Conservation (phyloP, 2,888 invertebrate genomes). For the Eupithecia vulgata region DNA sequence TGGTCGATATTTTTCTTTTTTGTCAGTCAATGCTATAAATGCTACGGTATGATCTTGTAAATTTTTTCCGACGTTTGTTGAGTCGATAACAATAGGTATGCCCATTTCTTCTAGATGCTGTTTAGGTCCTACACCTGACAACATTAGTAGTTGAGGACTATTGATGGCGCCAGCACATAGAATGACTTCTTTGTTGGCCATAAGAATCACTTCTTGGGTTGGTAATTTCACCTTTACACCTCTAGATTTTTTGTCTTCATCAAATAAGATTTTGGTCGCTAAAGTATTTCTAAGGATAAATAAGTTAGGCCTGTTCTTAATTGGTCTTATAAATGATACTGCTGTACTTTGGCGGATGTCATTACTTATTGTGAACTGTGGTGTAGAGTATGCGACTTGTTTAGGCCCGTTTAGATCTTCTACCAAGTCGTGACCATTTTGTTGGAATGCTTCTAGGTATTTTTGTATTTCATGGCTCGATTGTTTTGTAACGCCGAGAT, state of each 20-base stretch:
- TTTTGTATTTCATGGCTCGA: constrained; percentile 26
- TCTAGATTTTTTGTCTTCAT: constrained; percentile 42
- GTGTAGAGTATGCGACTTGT: constrained; percentile 49
- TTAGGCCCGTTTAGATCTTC: constrained; percentile 49
- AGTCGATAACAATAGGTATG: constrained; percentile 48
- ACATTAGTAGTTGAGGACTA: constrained; percentile 56
- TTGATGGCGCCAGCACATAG: constrained; percentile 56
- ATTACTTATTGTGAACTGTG: constrained; percentile 45
- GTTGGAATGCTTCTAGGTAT: constrained; percentile 38
- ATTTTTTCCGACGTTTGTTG: constrained; percentile 53
- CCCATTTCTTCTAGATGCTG: constrained; percentile 47
- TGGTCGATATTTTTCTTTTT: constrained; percentile 30
- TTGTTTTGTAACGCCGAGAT: constrained; percentile 40
- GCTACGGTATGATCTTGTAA: constrained; percentile 53
- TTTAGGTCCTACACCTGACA: constrained; percentile 57
- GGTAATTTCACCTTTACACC: constrained; percentile 49
- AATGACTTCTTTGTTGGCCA: constrained; percentile 51
- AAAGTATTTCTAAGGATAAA: constrained; percentile 48
- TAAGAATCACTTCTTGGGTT: constrained; percentile 37
- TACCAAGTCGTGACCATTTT: constrained; percentile 44
- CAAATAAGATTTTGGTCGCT: constrained; percentile 50
- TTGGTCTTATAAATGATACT: constrained; percentile 49
- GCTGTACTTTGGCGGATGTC: constrained; percentile 51
- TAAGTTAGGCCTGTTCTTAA: constrained; percentile 50
- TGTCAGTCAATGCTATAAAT: constrained; percentile 46